A percentile compares a stretch with the other conserved stretches of the same genome.
Conservation (phyloP, 2,113 vertebrate species). For the Hemicordylus capensis region DNA sequence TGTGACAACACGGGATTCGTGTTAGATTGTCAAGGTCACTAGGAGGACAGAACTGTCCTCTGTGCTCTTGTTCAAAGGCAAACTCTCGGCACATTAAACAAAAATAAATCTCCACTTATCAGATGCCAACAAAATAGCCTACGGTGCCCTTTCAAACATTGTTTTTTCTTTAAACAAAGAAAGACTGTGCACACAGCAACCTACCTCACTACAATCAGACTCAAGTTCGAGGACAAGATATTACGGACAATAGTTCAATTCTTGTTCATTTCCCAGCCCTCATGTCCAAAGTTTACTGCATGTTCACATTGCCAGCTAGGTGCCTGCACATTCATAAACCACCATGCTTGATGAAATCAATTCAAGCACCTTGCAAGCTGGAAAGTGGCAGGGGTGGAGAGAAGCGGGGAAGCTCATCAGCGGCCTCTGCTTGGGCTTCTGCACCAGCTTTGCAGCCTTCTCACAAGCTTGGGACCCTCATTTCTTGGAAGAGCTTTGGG, state of each 20-base stretch:
- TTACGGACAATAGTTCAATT: background rate
- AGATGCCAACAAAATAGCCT: background rate
- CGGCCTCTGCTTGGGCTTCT: too few species aligned
- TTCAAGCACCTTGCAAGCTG: background rate
- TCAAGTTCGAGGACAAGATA: background rate
- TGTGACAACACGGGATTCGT: background rate
- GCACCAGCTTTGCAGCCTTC: too few species aligned
- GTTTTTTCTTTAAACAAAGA: slow-evolving; percentile 14
- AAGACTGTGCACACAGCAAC: background rate
- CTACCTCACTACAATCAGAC: background rate
- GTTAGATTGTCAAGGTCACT: slow-evolving; percentile 46
- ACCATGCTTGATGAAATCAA: background rate
- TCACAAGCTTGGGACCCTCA: too few species aligned
- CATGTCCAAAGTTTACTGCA: background rate
- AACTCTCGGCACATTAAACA: background rate
- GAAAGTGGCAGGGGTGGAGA: too few species aligned
- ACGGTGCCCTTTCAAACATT: background rate
- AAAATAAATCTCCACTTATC: background rate
- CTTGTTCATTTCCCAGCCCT: background rate
- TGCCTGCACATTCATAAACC: background rate
- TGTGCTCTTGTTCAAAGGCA: slow-evolving; percentile 30
- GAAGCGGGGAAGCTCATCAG: too few species aligned
- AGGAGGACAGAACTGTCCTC: slow-evolving; percentile 39
- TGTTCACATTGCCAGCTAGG: too few species aligned
- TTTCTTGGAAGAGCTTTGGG: too few species aligned